Evolutionary conservation across 2,797 vertebrate genomes (phyloP), one percentile per base, ranked within the genome.

Genomic region (Sebastes paucispinis): DNA sequence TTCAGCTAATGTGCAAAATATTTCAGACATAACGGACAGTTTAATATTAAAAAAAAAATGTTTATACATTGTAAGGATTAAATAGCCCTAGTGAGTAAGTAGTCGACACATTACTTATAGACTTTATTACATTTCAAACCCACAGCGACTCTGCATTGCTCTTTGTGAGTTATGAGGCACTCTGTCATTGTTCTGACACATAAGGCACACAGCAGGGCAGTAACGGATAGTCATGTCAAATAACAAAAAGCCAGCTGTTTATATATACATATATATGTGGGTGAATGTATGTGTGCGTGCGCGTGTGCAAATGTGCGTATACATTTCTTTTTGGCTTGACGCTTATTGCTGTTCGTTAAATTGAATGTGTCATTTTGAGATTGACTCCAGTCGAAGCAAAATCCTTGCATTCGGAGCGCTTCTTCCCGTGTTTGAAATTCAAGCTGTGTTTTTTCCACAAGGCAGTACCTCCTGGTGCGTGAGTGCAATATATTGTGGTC

Each of bases 221-320:
- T 87, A 89, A 92, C 82, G 86, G 83, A 92, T 87, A 88, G 91
- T 91, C 91, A 92, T 90, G 93, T 94, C 90, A 82, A 94, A 85
- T 88, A 94, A 93, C 93, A 93, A 91, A 94, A 94, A 94, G 91
- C 93, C 94, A 94, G 90, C 92, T 94, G 91, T 95, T 95, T 95
- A 95, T 95, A 94, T 92, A 93, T 94, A 94, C 92, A 93, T 91
- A 93, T 93, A 92, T 91, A 89, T 93, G 90, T 93, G 92, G 54
- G 81, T 93, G 93, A 87, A 82, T 92, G 91, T 87, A 73, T 84
- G 75, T 83, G 85, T 39, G 86, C 52, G 77, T 59, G 82, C 13
- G 80, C n/a, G 82, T 79, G 82, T 29, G 75, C 67, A 77, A 66
- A 75, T 78, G 86, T 88, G 77, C 74, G 75, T 87, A 79, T 81